Conservation (phyloP, 2,113 vertebrate species). For the Melanerpes aurifrons region DNA sequence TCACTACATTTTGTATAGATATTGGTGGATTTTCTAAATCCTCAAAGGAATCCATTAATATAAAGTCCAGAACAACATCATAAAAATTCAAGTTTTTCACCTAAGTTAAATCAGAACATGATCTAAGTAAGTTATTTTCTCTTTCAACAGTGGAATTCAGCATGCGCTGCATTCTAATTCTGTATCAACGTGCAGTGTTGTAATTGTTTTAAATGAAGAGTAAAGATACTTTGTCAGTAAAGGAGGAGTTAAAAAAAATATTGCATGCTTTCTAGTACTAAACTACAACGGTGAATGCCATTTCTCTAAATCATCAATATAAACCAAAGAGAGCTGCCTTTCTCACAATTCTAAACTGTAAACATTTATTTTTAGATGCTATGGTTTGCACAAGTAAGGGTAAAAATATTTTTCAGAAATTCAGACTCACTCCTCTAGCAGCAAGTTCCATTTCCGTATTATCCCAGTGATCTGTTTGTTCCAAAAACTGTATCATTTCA, state of each 20-base stretch:
- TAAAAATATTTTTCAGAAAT: neutral
- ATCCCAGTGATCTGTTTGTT: constrained; percentile 91
- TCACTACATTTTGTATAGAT: constrained; percentile 94
- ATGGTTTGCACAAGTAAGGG: neutral
- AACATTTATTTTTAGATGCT: neutral
- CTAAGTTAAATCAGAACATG: constrained; percentile 73
- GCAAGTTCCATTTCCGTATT: constrained; percentile 91
- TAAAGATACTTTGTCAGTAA: neutral
- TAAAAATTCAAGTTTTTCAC: constrained; percentile 97
- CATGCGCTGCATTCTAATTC: neutral
- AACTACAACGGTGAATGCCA: neutral
- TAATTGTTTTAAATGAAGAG: neutral
- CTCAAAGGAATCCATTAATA: constrained; percentile 98
- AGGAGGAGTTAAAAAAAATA: neutral
- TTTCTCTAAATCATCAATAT: constrained; percentile 5
- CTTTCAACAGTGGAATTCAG: constrained; percentile 6
- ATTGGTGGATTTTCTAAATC: constrained; percentile 97
- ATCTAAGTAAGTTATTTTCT: constrained; percentile 36
- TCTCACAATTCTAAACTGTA: constrained; percentile 8
- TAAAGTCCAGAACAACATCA: constrained; percentile 96
- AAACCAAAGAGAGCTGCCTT: neutral
- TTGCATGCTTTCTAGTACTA: neutral
- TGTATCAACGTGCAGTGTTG: neutral
- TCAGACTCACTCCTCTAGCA: constrained; percentile 85
- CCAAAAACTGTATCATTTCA: constrained; percentile 94